Evolutionary conservation across 2,113 vertebrate genomes (phyloP).

Genomic region (Mellivora capensis): DNA sequence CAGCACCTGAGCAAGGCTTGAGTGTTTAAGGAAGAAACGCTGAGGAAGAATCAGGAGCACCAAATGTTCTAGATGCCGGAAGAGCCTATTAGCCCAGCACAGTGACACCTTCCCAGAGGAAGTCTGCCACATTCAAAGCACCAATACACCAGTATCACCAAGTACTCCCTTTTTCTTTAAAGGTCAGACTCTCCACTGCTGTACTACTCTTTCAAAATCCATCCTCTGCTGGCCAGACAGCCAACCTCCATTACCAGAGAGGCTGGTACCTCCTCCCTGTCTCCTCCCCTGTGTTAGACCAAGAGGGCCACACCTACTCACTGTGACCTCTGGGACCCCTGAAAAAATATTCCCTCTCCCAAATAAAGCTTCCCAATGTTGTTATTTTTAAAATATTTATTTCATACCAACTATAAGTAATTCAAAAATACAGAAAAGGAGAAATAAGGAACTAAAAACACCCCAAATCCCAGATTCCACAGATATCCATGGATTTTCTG

Average conservation of each 20-base stretch:
- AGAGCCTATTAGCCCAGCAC: not conserved
- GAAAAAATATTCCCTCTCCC: not conserved
- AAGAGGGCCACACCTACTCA: too few relatives aligned
- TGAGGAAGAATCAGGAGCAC: not conserved
- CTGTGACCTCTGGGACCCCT: not conserved
- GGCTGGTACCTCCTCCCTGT: too few relatives aligned
- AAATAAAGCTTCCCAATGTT: not conserved
- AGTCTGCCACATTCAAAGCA: not conserved
- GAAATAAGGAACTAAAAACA: not conserved
- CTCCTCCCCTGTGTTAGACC: fast-evolving
- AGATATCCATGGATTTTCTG: not conserved
- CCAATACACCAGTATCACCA: not conserved
- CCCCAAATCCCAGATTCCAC: not conserved
- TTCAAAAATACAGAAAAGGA: not conserved
- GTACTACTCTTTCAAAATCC: not conserved
- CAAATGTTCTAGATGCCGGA: not conserved
- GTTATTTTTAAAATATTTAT: not conserved
- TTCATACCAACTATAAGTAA: not conserved
- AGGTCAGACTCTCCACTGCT: not conserved
- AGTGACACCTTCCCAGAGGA: not conserved
- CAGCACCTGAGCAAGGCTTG: not conserved
- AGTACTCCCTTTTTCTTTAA: not conserved
- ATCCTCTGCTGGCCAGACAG: not conserved
- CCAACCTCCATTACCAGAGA: not conserved
- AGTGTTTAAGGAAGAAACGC: not conserved